Conservation (phyloP, 2,113 vertebrate genomes). For the Panurus biarmicus region DNA sequence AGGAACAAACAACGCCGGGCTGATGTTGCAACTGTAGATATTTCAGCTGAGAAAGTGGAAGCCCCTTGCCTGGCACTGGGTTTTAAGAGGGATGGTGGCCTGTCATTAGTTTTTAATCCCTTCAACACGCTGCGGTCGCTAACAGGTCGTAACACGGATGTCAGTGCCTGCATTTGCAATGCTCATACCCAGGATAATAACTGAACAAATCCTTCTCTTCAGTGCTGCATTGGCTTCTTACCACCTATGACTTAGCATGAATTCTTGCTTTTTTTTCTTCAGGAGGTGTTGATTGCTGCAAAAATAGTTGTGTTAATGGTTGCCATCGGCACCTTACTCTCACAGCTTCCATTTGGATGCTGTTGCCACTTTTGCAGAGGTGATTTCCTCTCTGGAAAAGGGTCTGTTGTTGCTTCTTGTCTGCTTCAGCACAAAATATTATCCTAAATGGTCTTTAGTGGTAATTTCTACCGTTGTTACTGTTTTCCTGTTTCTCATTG, state of each 20-base stretch:
- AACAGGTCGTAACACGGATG: slow-evolving; percentile 45
- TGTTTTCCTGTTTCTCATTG: background rate
- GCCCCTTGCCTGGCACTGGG: background rate
- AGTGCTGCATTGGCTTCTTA: background rate
- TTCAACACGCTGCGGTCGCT: background rate
- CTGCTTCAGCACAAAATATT: background rate
- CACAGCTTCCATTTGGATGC: background rate
- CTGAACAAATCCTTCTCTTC: slow-evolving; percentile 1
- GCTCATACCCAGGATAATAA: background rate
- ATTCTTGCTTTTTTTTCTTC: background rate
- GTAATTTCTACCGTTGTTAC: background rate
- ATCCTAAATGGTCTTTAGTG: background rate
- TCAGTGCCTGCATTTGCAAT: background rate
- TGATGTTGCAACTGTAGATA: background rate
- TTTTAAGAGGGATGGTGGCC: background rate
- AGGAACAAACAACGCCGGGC: background rate
- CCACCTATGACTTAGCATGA: slow-evolving; percentile 9
- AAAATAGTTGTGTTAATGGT: background rate
- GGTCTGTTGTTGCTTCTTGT: background rate
- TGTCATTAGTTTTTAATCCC: slow-evolving; percentile 22
- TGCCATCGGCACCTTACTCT: background rate
- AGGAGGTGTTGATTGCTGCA: slow-evolving; percentile 32
- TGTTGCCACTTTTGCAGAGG: background rate
- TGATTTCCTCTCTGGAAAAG: background rate
- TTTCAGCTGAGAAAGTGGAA: slow-evolving; percentile 7